Percentiles rank a stretch among this genome's conserved stretches.
phyloP scores from a whole-genome alignment of 2,797 vertebrate species.

The Argya squamiceps region DNA sequence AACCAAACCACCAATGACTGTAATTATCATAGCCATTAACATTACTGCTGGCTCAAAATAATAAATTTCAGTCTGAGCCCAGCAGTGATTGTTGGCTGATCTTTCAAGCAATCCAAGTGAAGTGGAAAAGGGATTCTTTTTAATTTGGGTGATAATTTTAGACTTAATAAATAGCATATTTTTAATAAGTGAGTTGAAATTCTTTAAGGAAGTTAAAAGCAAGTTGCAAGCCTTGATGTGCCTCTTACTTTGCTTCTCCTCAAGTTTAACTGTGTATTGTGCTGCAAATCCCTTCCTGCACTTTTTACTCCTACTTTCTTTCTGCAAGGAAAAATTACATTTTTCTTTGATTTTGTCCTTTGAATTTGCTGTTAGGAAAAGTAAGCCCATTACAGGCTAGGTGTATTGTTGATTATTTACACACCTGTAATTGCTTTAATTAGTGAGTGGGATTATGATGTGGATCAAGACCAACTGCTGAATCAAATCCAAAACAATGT shows the following conservation, averaged over 20 bases:
- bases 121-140: slow-evolving; percentile 29
- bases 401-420: neutral
- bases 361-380: neutral
- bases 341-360: neutral
- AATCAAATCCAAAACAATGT: neutral
- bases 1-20: neutral
- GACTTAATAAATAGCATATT: neutral
- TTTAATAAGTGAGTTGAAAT: neutral
- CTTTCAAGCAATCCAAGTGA: slow-evolving; percentile 6
- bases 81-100: slow-evolving; percentile 39
- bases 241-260: neutral
- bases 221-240: neutral
- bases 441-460: neutral
- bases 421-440: neutral
- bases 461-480: neutral
- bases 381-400: neutral
- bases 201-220: neutral
- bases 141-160: neutral
- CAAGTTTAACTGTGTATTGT: neutral
- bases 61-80: slow-evolving; percentile 34
- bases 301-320: neutral
- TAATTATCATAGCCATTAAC: slow-evolving; percentile 47
- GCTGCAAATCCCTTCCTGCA: neutral
- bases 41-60: slow-evolving; percentile 36
- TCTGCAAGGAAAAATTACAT: neutral